Evolutionary conservation across 2,888 invertebrate genomes (phyloP).

Genomic region (Eudasyphora cyanicolor): DNA sequence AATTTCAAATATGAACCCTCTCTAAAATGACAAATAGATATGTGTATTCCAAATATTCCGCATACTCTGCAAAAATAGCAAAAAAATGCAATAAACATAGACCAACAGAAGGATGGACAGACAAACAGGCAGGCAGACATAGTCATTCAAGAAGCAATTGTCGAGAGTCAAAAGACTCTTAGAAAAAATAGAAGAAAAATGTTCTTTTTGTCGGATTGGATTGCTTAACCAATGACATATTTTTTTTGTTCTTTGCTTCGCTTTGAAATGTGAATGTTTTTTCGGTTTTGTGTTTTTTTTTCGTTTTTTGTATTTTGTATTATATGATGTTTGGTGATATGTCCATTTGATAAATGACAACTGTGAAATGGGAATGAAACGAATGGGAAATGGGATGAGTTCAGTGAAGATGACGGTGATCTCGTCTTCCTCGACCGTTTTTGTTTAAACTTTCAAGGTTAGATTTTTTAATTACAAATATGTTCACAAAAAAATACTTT

Average conservation of each 20-base stretch:
- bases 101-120: neutral
- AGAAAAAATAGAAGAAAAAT: neutral
- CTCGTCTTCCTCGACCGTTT: neutral
- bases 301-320: too few species aligned
- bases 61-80: too few species aligned
- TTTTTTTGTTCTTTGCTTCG: neutral
- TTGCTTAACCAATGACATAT: slow-evolving; percentile 17
- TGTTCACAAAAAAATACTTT: slow-evolving; percentile 1
- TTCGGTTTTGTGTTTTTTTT: too few species aligned
- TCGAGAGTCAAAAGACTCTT: neutral
- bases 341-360: slow-evolving; percentile 44
- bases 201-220: neutral
- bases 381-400: neutral
- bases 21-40: too few species aligned
- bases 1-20: too few species aligned
- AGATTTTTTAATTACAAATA: slow-evolving; percentile 35
- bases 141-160: too few species aligned
- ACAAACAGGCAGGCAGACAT: neutral
- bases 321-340: too few species aligned
- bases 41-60: too few species aligned
- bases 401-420: neutral
- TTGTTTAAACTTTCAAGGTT: slow-evolving; percentile 43
- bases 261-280: too few species aligned
- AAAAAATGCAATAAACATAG: neutral
- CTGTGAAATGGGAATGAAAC: slow-evolving; percentile 10